Conservation (phyloP, 2,113 vertebrate genomes). For the Sterrhoptilus dennistouni region DNA sequence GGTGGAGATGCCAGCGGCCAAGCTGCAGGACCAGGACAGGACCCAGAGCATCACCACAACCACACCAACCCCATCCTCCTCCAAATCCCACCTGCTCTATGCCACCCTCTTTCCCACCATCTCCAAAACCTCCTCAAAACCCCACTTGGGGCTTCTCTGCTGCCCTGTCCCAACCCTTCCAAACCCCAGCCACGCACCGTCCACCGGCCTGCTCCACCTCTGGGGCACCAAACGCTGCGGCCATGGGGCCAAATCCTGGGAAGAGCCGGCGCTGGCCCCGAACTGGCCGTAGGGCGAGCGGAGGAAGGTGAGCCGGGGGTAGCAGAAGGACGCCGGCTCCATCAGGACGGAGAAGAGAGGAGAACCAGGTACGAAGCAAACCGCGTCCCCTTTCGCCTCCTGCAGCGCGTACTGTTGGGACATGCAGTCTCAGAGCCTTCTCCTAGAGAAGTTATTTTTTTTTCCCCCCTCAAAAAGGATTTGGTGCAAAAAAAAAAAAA, state of each 20-base stretch:
- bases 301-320: conserved; percentile 52
- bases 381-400: conserved; percentile 44
- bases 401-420: conserved; percentile 29
- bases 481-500: neutral
- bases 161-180: neutral
- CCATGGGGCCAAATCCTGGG: conserved; percentile 45
- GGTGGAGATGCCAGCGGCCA: neutral
- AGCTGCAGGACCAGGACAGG: neutral
- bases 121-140: neutral
- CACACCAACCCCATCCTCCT: rapidly evolving
- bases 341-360: conserved; percentile 47
- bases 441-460: neutral
- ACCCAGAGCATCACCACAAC: neutral
- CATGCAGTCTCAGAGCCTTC: conserved; percentile 48
- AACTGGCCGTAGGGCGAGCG: conserved; percentile 52
- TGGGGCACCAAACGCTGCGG: conserved; percentile 15
- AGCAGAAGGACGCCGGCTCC: conserved; percentile 55
- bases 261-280: neutral
- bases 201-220: conserved; percentile 34
- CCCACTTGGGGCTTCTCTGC: rapidly evolving
- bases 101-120: neutral
- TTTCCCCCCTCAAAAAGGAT: neutral
- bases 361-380: conserved; percentile 58
- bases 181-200: neutral
- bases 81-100: rapidly evolving